These are phyloP conservation scores for Coendou prehensilis DNA, from an alignment of 2,797 vertebrate genomes.

Conservation along the genomic window DNA sequence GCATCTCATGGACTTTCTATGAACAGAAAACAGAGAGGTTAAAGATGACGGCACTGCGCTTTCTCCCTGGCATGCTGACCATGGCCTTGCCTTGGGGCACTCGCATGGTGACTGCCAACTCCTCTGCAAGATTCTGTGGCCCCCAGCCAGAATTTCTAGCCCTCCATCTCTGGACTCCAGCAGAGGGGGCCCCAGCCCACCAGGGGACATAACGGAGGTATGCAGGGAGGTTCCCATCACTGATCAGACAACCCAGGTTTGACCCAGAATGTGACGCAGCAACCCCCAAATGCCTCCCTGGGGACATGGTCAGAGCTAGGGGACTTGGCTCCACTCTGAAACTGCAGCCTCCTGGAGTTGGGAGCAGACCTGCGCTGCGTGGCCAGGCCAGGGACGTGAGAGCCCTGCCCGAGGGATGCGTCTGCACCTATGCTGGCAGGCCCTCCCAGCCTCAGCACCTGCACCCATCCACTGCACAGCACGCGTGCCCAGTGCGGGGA, in stretches of 20 bases:
- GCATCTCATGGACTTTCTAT: conserved; percentile 99
- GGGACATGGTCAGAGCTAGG: background rate
- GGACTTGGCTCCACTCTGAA: background rate
- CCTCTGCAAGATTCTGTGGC: background rate
- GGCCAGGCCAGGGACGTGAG: background rate
- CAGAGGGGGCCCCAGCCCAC: background rate
- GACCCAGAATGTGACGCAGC: background rate
- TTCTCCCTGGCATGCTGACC: background rate
- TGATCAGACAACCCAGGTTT: background rate
- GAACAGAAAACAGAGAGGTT: conserved; percentile 77
- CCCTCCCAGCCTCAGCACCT: background rate
- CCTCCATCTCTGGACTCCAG: background rate
- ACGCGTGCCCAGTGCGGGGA: background rate
- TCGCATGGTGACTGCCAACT: background rate
- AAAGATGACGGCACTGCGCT: background rate
- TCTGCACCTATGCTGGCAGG: too few species aligned
- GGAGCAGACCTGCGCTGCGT: background rate
- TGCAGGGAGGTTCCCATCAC: background rate
- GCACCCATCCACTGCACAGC: background rate
- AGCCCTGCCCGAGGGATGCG: background rate
- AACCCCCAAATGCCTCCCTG: background rate
- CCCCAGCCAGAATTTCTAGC: background rate
- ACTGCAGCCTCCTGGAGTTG: background rate
- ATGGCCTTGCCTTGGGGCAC: background rate
- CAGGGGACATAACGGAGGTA: background rate